These are phyloP conservation scores for Nymphalis urticae DNA, from an alignment of 2,888 invertebrate genomes.

Conservation along the genomic window DNA sequence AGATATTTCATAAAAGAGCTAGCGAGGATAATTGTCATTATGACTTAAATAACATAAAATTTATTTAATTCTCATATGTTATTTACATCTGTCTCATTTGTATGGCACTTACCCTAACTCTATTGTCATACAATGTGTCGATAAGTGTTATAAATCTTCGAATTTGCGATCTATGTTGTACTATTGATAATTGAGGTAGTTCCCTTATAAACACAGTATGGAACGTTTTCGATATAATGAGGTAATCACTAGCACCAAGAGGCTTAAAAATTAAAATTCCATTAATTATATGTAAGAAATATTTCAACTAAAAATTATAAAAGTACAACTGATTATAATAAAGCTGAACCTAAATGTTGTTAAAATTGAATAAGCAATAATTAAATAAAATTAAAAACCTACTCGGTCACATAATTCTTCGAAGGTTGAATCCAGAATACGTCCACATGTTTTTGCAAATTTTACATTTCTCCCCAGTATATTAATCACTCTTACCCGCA, in stretches of 20 bases:
- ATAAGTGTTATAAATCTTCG: constrained; percentile 97
- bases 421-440: constrained; percentile 93
- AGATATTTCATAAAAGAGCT: not conserved
- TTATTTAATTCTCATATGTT: no score
- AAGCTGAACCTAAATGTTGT: no score
- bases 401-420: constrained; percentile 95
- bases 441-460: constrained; percentile 95
- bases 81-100: not conserved
- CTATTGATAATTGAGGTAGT: constrained; percentile 89
- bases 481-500: constrained; percentile 91
- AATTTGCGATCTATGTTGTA: constrained; percentile 91
- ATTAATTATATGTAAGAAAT: constrained; percentile 4
- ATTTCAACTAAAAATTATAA: not conserved
- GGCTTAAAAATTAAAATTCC: constrained; percentile 82
- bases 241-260: constrained; percentile 96
- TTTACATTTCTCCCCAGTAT: constrained; percentile 94
- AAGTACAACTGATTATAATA: no score
- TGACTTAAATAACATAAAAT: no score
- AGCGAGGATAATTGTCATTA: not conserved
- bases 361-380: constrained; percentile 5
- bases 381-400: constrained; percentile 51
- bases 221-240: constrained; percentile 95
- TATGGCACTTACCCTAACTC: constrained; percentile 83
- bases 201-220: constrained; percentile 96
- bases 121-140: constrained; percentile 97